Evolutionary conservation across 2,888 invertebrate species (phyloP), one percentile per base, ranked within the genome.

Genomic region (Tortrix viridana): DNA sequence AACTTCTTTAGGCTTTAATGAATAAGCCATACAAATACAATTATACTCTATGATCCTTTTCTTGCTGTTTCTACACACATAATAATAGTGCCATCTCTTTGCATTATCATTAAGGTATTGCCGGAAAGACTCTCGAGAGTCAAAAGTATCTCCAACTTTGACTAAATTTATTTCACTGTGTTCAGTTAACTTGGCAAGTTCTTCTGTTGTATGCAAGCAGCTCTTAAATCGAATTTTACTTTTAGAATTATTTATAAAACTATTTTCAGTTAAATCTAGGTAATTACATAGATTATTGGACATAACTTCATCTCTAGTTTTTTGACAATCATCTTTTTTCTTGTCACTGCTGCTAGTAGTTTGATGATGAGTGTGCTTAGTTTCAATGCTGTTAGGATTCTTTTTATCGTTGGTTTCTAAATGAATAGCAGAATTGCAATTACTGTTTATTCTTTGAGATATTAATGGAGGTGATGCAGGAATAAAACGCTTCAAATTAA

Each of bases 51-150:
- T 54, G 6, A 54, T 6, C 14, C 19, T 64, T 16, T 53, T 37
- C 22, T 59, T 64, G n/a, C 64, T 64, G 18, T 59, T 58, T 23
- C 59, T 26, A 32, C 64, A 64, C 1, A 59, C 49, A 26, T 64
- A 64, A 26, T 64, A 64, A 37, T 56, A 64, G 18, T 22, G 48
- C 64, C 64, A 64, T 9, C 22, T 48, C 48, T 54, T 59, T 19
- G 64, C 59, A 37, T 64, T 54, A 5, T 49, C 46, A 23, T 64
- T 47, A 14, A 64, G 12, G 19, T 64, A 54, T 22, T 64, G 19
- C 22, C 48, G 52, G 14, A 64, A 52, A 14, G 37, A 6, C 5
- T 59, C 54, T 18, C 64, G 59, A 12, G 53, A 49, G 2, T 59
- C 64, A 64, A 64, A 64, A 9, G 3, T 9, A 14, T 64, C 59